Percentiles rank a stretch among this genome's conserved stretches.
These are phyloP conservation scores for Carduelis carduelis DNA, from an alignment of 2,797 vertebrate genomes.

Conservation along the genomic window DNA sequence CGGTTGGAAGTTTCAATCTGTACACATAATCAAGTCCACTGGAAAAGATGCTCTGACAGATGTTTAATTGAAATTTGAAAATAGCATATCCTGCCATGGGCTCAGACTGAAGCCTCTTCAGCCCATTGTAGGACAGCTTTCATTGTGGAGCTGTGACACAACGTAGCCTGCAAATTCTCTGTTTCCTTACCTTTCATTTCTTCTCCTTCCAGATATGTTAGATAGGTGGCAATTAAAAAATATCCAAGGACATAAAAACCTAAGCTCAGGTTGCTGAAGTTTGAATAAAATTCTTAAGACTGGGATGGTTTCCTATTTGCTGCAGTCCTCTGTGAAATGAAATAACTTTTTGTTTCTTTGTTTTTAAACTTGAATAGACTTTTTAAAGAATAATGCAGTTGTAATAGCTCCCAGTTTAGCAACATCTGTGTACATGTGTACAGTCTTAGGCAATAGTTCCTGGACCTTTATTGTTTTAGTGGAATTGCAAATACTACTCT, in stretches of 20 bases:
- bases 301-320: neutral
- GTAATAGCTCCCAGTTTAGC: neutral
- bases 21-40: neutral
- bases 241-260: neutral
- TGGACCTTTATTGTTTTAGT: neutral
- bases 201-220: neutral
- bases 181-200: neutral
- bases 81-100: neutral
- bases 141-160: neutral
- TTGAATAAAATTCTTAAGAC: neutral
- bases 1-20: neutral
- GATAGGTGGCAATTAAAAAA: neutral
- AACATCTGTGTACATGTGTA: neutral
- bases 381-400: neutral
- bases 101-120: neutral
- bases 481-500: neutral
- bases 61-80: slow-evolving; percentile 31
- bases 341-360: neutral
- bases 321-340: neutral
- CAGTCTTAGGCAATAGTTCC: neutral
- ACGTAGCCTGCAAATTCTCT: neutral
- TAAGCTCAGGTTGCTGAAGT: neutral
- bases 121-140: neutral
- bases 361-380: neutral
- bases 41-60: slow-evolving; percentile 50